Evolutionary conservation across 2,888 invertebrate species (phyloP).

Genomic region (Drosophila nr. fundita): DNA sequence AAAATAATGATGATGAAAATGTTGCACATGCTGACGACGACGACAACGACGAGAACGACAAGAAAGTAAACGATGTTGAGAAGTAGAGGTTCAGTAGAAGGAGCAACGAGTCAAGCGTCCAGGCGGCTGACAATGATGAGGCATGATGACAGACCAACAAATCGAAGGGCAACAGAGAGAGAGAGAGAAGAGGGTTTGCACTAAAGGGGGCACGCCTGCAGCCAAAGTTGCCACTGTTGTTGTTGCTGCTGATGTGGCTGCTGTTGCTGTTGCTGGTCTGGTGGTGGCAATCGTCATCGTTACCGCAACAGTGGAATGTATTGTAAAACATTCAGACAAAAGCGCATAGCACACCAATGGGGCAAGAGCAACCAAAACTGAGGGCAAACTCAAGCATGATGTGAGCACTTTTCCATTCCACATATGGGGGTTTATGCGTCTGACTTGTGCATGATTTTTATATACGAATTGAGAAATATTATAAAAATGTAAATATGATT

Average conservation of each 20-base stretch:
- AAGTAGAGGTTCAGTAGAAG: conserved; percentile 6
- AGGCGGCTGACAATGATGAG: conserved; percentile 79
- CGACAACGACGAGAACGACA: conserved; percentile 23
- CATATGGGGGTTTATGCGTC: conserved; percentile 38
- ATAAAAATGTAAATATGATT: not conserved
- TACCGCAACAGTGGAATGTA: conserved; percentile 78
- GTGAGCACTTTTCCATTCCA: conserved; percentile 38
- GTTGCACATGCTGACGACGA: conserved; percentile 72
- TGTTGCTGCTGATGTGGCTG: conserved; percentile 8
- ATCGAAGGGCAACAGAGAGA: conserved; percentile 66
- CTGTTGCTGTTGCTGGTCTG: conserved; percentile 31
- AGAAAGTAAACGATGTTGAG: conserved; percentile 37
- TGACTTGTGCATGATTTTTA: conserved; percentile 24
- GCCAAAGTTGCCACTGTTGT: conserved; percentile 73
- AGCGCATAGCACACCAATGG: conserved; percentile 54
- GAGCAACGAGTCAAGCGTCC: conserved; percentile 35
- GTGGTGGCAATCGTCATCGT: conserved; percentile 78
- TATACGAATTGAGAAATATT: not conserved
- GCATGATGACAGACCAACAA: conserved; percentile 82
- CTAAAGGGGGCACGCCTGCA: conserved; percentile 55
- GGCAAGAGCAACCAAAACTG: conserved; percentile 13
- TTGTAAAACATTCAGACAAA: conserved; percentile 76
- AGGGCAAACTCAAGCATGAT: conserved; percentile 56
- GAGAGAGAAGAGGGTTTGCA: not conserved
- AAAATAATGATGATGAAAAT: conserved; percentile 82